These are phyloP conservation scores for Acheta domesticus DNA, from an alignment of 2,888 invertebrate species.

Conservation along the genomic window DNA sequence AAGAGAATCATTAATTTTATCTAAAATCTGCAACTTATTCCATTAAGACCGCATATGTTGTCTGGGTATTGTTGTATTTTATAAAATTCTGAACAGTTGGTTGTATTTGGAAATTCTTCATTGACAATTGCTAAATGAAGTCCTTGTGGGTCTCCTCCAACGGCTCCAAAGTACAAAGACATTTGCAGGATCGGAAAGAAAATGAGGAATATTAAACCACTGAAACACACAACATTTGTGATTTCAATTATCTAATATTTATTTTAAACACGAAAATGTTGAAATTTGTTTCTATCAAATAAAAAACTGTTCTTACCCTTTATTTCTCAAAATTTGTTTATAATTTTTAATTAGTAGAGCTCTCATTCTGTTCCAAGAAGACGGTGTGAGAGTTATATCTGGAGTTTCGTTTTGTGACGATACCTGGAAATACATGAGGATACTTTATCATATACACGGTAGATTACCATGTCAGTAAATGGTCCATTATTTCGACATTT, in stretches of 20 bases:
- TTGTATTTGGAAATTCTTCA: slow-evolving; percentile 58
- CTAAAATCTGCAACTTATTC: slow-evolving; percentile 56
- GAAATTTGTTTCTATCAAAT: slow-evolving; percentile 40
- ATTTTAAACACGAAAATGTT: neutral
- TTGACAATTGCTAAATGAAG: slow-evolving; percentile 76
- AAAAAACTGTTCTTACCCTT: slow-evolving; percentile 55
- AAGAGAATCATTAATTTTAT: slow-evolving; percentile 56
- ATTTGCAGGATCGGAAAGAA: slow-evolving; percentile 79
- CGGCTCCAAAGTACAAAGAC: slow-evolving; percentile 72
- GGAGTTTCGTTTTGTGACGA: neutral
- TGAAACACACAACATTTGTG: slow-evolving; percentile 46
- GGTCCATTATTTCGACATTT: too few species aligned
- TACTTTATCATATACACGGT: too few species aligned
- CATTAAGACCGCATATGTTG: slow-evolving; percentile 30
- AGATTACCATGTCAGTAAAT: too few species aligned
- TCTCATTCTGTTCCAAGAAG: slow-evolving; percentile 44
- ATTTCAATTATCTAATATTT: neutral
- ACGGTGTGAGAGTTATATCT: neutral
- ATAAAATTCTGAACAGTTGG: slow-evolving; percentile 19
- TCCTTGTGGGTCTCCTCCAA: slow-evolving; percentile 71
- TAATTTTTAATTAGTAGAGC: slow-evolving; percentile 69
- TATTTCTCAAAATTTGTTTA: slow-evolving; percentile 66
- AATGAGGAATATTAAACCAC: slow-evolving; percentile 76
- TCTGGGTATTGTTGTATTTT: slow-evolving; percentile 20
- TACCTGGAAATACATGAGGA: neutral